phyloP scores from a whole-genome alignment of 1,140 invertebrate genomes.

The Euura saliciscinereae region DNA sequence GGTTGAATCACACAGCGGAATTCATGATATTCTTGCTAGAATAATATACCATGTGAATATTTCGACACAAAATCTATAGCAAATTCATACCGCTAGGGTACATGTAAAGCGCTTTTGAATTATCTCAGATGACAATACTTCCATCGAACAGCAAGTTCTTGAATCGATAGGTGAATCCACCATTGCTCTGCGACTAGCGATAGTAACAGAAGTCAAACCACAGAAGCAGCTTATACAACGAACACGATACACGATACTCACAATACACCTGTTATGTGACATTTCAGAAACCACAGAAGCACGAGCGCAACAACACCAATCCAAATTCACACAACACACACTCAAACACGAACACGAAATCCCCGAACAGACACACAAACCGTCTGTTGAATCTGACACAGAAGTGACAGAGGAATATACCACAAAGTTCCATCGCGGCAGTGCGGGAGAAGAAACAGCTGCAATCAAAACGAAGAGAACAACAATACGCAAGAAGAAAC shows the following conservation, averaged over 20 bases:
- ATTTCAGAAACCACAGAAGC: conserved; percentile 60
- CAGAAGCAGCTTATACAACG: conserved; percentile 25
- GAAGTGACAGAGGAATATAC: conserved; percentile 55
- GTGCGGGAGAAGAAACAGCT: conserved; percentile 53
- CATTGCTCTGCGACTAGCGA: not conserved
- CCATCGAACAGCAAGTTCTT: too few species aligned
- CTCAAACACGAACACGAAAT: conserved; percentile 60
- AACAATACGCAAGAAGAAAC: conserved; percentile 45
- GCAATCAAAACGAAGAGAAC: conserved; percentile 54
- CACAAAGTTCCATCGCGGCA: conserved; percentile 53
- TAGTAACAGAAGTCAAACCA: conserved; percentile 29
- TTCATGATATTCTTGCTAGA: too few species aligned
- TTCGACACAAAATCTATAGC: not conserved
- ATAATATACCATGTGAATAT: not conserved
- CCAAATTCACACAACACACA: conserved; percentile 51
- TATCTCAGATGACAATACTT: not conserved
- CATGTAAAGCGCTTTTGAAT: not conserved
- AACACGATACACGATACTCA: conserved; percentile 37
- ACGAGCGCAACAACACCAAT: conserved; percentile 56
- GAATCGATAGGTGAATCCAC: not conserved
- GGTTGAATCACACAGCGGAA: too few species aligned
- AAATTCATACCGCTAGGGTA: not conserved
- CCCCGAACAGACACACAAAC: conserved; percentile 39
- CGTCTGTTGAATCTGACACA: conserved; percentile 48
- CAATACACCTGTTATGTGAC: conserved; percentile 47